phyloP scores from a whole-genome alignment of 2,113 vertebrate species.

The Thunnus thynnus region DNA sequence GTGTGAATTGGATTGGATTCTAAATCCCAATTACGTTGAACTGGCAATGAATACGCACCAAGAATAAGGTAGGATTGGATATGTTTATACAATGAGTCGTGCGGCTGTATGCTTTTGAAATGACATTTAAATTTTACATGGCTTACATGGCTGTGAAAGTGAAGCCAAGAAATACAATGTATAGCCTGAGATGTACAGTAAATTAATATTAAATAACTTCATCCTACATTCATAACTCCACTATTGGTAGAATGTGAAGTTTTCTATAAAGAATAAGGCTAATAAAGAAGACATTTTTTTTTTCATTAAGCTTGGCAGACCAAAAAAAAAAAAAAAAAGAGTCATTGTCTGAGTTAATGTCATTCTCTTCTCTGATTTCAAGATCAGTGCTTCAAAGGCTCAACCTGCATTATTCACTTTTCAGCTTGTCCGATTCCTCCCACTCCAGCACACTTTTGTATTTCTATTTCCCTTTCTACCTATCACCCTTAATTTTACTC shows the following conservation, averaged over 20 bases:
- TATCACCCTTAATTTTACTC: constrained; percentile 69
- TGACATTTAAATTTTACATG: constrained; percentile 13
- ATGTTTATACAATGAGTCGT: neutral
- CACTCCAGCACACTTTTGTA: constrained; percentile 56
- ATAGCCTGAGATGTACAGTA: neutral
- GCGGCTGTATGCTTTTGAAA: neutral
- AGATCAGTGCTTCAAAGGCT: constrained; percentile 67
- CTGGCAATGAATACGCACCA: neutral
- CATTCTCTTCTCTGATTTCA: constrained; percentile 61
- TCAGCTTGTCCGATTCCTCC: constrained; percentile 61
- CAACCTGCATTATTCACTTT: constrained; percentile 66
- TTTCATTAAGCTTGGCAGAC: constrained; percentile 6
- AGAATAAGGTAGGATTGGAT: constrained; percentile 34
- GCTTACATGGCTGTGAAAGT: neutral
- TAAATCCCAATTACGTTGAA: constrained; percentile 58
- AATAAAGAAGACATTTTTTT: constrained; percentile 19
- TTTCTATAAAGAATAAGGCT: constrained; percentile 4
- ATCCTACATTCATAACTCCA: neutral
- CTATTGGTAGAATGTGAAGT: neutral
- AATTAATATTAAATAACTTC: neutral
- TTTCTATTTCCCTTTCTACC: constrained; percentile 62
- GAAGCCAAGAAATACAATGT: neutral
- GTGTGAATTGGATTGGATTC: constrained; percentile 50
- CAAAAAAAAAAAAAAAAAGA: constrained; percentile 10
- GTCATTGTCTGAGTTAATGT: constrained; percentile 17